Percentiles rank a stretch among this genome's conserved stretches.
Conservation (phyloP, 1,140 invertebrate genomes). For the Rhysida immarginata region DNA sequence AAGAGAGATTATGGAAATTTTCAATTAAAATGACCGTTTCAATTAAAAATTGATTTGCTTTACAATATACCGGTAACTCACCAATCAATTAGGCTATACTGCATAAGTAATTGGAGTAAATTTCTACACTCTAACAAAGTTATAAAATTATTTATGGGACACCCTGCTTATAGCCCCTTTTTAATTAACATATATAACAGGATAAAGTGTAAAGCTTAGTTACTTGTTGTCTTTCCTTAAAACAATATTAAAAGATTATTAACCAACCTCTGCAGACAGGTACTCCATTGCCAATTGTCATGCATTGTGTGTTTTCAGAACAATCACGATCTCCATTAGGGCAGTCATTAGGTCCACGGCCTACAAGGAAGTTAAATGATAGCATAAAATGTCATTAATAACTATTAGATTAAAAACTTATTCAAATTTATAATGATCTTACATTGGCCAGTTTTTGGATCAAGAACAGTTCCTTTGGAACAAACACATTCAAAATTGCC, state of each 20-base stretch:
- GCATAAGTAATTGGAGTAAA: too few relatives aligned
- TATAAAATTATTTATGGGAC: too few relatives aligned
- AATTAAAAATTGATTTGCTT: too few relatives aligned
- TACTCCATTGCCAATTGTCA: slow-evolving; percentile 13
- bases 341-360: slow-evolving; percentile 21
- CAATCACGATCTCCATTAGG: slow-evolving; percentile 21
- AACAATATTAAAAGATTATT: not conserved
- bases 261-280: slow-evolving; percentile 12
- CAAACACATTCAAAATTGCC: slow-evolving; percentile 71
- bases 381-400: too few relatives aligned
- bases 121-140: too few relatives aligned
- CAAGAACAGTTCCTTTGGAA: slow-evolving; percentile 36
- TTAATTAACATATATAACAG: too few relatives aligned
- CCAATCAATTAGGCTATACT: too few relatives aligned
- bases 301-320: slow-evolving; percentile 20
- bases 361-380: slow-evolving; percentile 1
- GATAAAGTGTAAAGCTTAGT: not conserved
- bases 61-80: too few relatives aligned
- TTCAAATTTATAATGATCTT: not conserved
- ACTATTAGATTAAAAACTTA: not conserved
- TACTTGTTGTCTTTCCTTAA: not conserved
- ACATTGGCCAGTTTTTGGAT: slow-evolving; percentile 10
- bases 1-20: too few relatives aligned
- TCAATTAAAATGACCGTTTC: too few relatives aligned
- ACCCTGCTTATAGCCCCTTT: too few relatives aligned